Evolutionary conservation across 2,113 vertebrate genomes (phyloP).

Genomic region (Centropristis striata): DNA sequence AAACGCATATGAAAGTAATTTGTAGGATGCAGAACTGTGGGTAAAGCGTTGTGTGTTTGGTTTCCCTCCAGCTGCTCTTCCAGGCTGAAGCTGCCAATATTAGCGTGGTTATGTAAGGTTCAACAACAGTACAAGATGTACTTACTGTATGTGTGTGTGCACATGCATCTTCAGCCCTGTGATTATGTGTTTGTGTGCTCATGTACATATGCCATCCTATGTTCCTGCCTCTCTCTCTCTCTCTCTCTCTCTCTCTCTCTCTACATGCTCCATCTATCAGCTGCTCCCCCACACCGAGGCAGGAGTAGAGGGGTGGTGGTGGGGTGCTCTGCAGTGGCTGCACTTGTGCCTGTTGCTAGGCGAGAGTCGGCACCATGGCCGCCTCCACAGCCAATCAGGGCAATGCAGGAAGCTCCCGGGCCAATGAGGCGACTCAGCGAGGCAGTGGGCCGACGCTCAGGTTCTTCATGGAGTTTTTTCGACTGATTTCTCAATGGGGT

Average conservation of each 20-base stretch:
- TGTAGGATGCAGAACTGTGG: background rate
- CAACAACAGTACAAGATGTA: slow-evolving; percentile 46
- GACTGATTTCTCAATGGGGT: slow-evolving; percentile 48
- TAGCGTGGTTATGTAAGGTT: slow-evolving; percentile 44
- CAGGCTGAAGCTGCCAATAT: slow-evolving; percentile 5
- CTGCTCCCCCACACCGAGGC: slow-evolving; percentile 56
- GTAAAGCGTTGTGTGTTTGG: slow-evolving; percentile 27
- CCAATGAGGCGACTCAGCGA: slow-evolving; percentile 54
- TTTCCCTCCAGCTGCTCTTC: slow-evolving; percentile 43
- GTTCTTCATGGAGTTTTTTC: slow-evolving; percentile 34
- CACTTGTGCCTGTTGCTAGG: slow-evolving; percentile 78
- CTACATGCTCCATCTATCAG: slow-evolving; percentile 59
- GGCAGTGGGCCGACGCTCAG: slow-evolving; percentile 35
- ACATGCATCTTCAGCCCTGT: slow-evolving; percentile 28
- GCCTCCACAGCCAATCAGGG: slow-evolving; percentile 59
- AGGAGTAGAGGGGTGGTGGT: background rate
- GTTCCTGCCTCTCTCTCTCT: slow-evolving; percentile 22
- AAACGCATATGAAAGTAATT: background rate
- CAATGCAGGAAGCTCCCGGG: slow-evolving; percentile 21
- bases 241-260: too few relatives aligned
- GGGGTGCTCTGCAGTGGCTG: slow-evolving; percentile 35
- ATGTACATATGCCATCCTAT: slow-evolving; percentile 40
- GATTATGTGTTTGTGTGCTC: slow-evolving; percentile 40
- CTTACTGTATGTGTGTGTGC: slow-evolving; percentile 3
- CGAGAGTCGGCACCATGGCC: slow-evolving; percentile 46